A percentile compares a stretch with the other conserved stretches of the same genome.
Conservation (phyloP, 2,888 invertebrate genomes). For the Lymantria monacha region DNA sequence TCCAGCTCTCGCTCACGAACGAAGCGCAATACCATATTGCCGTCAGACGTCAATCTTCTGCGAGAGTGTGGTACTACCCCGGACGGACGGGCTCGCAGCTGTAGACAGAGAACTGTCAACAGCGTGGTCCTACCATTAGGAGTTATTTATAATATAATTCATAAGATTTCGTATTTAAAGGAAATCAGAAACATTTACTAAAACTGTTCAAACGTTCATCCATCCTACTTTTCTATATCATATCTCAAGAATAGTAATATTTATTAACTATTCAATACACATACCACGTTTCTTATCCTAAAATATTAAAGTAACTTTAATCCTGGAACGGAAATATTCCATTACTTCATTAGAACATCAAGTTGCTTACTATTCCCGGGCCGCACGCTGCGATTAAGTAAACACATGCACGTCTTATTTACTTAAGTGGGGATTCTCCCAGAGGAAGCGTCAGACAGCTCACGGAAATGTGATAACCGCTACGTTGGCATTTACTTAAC, state of each 20-base stretch:
- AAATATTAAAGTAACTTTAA: background rate
- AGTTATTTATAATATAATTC: too few relatives aligned
- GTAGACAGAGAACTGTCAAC: too few relatives aligned
- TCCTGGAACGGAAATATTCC: background rate
- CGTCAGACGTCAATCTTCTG: too few relatives aligned
- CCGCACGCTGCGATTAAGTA: background rate
- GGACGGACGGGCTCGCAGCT: too few relatives aligned
- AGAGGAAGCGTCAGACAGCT: slow-evolving; percentile 23
- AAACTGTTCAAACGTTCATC: background rate
- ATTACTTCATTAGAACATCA: background rate
- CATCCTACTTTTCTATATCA: background rate
- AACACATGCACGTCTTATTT: slow-evolving; percentile 14
- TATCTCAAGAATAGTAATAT: background rate
- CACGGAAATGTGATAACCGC: slow-evolving; percentile 38
- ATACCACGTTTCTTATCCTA: too few relatives aligned
- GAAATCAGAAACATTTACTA: background rate
- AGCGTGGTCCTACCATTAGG: too few relatives aligned
- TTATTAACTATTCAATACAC: too few relatives aligned
- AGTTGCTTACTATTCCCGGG: background rate
- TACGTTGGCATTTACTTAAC: slow-evolving; percentile 2
- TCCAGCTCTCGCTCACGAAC: too few relatives aligned
- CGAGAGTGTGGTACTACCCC: too few relatives aligned
- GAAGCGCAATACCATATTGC: too few relatives aligned
- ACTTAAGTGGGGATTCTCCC: slow-evolving; percentile 33
- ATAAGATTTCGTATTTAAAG: background rate